Percentiles rank a stretch among this genome's conserved stretches.
Evolutionary conservation across 2,797 vertebrate species (phyloP).

Genomic region (Linurgus olivaceus): DNA sequence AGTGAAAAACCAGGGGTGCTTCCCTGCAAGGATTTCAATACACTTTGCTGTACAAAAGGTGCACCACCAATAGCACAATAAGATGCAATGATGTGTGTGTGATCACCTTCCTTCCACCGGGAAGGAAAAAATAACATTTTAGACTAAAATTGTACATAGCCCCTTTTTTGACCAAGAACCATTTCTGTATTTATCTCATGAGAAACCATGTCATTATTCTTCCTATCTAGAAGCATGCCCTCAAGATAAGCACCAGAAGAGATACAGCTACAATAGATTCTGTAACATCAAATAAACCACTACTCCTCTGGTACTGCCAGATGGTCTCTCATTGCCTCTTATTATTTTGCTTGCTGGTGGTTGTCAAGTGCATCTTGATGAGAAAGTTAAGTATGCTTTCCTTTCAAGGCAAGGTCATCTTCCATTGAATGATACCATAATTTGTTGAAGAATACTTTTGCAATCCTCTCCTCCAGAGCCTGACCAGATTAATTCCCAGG

Average conservation of each 20-base stretch:
- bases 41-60: constrained; percentile 50
- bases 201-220: neutral
- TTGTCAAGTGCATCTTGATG: neutral
- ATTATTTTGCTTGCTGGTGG: constrained; percentile 66
- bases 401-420: constrained; percentile 26
- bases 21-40: neutral
- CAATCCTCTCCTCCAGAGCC: constrained; percentile 6
- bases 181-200: neutral
- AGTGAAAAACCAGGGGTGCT: constrained; percentile 48
- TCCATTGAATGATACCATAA: neutral
- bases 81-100: neutral
- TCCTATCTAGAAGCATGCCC: neutral
- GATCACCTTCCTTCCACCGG: constrained; percentile 16
- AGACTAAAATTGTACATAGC: constrained; percentile 28
- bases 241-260: neutral
- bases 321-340: constrained; percentile 1
- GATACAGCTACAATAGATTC: neutral
- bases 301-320: neutral
- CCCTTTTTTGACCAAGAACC: constrained; percentile 24
- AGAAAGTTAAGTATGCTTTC: constrained; percentile 11
- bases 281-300: neutral
- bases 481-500: constrained; percentile 2
- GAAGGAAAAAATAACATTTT: constrained; percentile 10
- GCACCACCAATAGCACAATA: constrained; percentile 34
- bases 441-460: constrained; percentile 4